These are phyloP conservation scores for Drosophila sordidapex DNA, from an alignment of 2,888 invertebrate species.

Conservation along the genomic window DNA sequence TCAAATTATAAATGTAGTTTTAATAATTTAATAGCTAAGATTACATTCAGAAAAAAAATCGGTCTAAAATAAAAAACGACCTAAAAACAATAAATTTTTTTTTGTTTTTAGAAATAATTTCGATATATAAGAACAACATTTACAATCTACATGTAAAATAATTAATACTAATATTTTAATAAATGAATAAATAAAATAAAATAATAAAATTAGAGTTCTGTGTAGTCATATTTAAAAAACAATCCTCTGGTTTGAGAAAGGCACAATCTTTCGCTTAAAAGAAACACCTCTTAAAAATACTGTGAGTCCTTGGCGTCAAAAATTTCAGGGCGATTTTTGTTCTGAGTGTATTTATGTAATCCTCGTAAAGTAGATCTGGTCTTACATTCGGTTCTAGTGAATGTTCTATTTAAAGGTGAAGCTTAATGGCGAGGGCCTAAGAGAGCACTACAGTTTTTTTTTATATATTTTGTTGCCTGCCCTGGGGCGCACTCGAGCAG, in stretches of 20 bases:
- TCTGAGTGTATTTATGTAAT: not conserved
- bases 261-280: not conserved
- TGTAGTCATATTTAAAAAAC: too few relatives aligned
- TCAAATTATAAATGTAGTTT: not conserved
- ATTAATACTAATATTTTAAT: not conserved
- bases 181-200: not conserved
- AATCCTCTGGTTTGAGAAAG: not conserved
- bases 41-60: not conserved
- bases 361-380: not conserved
- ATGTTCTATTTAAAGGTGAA: constrained; percentile 4
- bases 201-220: not conserved
- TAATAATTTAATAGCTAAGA: not conserved
- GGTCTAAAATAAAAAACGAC: not conserved
- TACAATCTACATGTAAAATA: not conserved
- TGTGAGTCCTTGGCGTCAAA: not conserved
- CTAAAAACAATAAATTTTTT: not conserved
- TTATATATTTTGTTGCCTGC: constrained; percentile 19
- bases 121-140: not conserved
- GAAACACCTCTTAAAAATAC: not conserved
- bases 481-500: constrained; percentile 35
- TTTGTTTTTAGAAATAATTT: not conserved
- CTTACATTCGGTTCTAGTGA: constrained; percentile 1
- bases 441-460: constrained; percentile 46
- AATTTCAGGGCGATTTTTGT: not conserved
- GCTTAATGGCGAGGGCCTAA: constrained; percentile 6